phyloP scores from a whole-genome alignment of 2,888 invertebrate species.

The Amitus sp. region DNA sequence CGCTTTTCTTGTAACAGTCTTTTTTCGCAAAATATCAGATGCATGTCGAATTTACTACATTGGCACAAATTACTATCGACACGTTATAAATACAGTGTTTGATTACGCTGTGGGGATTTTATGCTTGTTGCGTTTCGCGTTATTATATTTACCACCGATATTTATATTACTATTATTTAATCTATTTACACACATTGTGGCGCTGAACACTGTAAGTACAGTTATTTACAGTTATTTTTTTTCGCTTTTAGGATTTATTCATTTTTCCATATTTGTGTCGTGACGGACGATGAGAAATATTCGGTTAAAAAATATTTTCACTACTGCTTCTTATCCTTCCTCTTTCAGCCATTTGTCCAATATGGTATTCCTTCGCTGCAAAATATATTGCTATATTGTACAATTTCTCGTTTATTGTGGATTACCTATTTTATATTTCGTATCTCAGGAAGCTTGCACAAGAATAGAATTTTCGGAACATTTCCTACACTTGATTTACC shows the following conservation, averaged over 20 bases:
- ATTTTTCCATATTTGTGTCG: conserved; percentile 36
- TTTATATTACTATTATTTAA: conserved; percentile 5
- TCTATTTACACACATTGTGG: conserved; percentile 63
- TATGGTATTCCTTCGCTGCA: conserved; percentile 57
- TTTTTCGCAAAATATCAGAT: too few species aligned
- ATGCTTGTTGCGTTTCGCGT: neutral
- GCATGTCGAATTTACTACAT: too few species aligned
- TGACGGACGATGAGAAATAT: conserved; percentile 29
- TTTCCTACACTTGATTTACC: too few species aligned
- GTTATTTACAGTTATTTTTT: conserved; percentile 64
- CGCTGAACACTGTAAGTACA: conserved; percentile 66
- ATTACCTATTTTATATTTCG: too few species aligned
- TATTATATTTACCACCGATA: conserved; percentile 15
- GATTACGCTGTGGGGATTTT: neutral
- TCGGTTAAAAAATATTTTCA: conserved; percentile 32
- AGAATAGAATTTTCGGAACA: too few species aligned
- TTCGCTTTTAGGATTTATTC: conserved; percentile 31
- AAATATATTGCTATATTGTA: conserved; percentile 22
- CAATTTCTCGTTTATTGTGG: neutral
- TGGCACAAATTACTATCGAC: too few species aligned
- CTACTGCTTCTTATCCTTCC: conserved; percentile 39
- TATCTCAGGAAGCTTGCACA: too few species aligned
- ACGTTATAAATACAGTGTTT: too few species aligned
- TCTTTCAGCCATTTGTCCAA: conserved; percentile 58
- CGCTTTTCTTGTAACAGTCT: too few species aligned